Percentiles rank a stretch among this genome's conserved stretches.
Conservation (phyloP, 1,140 invertebrate genomes). For the Dinoponera quadriceps region DNA sequence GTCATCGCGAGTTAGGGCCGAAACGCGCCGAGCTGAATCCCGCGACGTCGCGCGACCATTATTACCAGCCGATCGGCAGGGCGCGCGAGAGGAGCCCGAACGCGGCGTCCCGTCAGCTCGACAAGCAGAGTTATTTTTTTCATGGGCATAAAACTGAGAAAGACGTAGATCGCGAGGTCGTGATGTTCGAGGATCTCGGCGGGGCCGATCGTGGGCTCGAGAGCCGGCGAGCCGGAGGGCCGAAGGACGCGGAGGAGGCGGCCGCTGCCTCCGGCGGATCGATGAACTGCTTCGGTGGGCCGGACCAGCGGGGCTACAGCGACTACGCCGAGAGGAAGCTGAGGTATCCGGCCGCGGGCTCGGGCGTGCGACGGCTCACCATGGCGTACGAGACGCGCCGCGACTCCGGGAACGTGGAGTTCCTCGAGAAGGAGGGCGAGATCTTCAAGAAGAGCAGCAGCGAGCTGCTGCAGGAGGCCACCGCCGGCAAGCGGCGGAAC, state of each 20-base stretch:
- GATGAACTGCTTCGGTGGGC: slow-evolving; percentile 72
- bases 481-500: slow-evolving; percentile 56
- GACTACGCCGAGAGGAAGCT: slow-evolving; percentile 58
- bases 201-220: slow-evolving; percentile 8
- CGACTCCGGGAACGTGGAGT: slow-evolving; percentile 74
- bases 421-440: slow-evolving; percentile 76
- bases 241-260: slow-evolving; percentile 28
- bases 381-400: slow-evolving; percentile 50
- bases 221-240: background rate
- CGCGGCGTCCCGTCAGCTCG: slow-evolving; percentile 72
- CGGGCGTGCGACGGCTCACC: slow-evolving; percentile 13
- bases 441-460: slow-evolving; percentile 77
- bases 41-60: slow-evolving; percentile 61
- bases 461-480: slow-evolving; percentile 68
- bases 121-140: slow-evolving; percentile 81
- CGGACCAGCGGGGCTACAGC: slow-evolving; percentile 37
- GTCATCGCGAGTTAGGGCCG: slow-evolving; percentile 65
- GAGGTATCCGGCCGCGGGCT: background rate
- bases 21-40: slow-evolving; percentile 64
- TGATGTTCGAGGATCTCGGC: slow-evolving; percentile 66
- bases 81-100: slow-evolving; percentile 71
- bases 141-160: slow-evolving; percentile 80
- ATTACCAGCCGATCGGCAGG: slow-evolving; percentile 54
- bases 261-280: slow-evolving; percentile 50
- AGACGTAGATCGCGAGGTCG: slow-evolving; percentile 73